These are phyloP conservation scores for Chaetura pelagica DNA, from an alignment of 2,113 vertebrate genomes.

Conservation along the genomic window DNA sequence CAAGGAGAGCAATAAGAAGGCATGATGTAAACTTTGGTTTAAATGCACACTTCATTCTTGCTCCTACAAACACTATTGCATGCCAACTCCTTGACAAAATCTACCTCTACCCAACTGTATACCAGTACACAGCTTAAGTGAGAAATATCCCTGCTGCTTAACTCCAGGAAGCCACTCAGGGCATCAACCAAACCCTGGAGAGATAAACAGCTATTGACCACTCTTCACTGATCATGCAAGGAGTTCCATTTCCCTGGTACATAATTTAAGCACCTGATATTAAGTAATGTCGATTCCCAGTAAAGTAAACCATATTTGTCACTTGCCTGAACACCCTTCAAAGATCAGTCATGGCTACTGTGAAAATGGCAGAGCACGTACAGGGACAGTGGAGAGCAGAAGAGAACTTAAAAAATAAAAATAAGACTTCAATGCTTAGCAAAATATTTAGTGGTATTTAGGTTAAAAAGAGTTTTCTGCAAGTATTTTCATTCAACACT, in stretches of 20 bases:
- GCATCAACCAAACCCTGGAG: neutral
- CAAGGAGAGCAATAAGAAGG: slow-evolving; percentile 5
- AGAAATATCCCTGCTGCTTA: neutral
- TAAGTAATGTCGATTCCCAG: neutral
- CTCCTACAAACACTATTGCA: neutral
- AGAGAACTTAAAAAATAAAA: neutral
- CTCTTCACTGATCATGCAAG: neutral
- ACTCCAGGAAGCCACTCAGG: neutral
- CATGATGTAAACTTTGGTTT: slow-evolving; percentile 4
- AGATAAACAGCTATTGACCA: neutral
- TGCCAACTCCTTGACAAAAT: neutral
- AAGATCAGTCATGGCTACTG: neutral
- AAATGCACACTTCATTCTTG: neutral
- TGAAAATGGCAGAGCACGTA: neutral
- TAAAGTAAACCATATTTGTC: neutral
- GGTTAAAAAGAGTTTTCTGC: neutral
- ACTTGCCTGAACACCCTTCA: neutral
- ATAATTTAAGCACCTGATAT: neutral
- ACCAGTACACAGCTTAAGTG: neutral
- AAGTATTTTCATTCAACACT: slow-evolving; percentile 20
- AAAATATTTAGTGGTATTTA: neutral
- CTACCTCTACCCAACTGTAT: neutral
- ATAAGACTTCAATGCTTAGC: neutral
- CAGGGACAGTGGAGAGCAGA: neutral
- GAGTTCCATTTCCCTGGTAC: neutral